Conservation (phyloP, 2,888 invertebrate genomes). For the Fragum sueziense region DNA sequence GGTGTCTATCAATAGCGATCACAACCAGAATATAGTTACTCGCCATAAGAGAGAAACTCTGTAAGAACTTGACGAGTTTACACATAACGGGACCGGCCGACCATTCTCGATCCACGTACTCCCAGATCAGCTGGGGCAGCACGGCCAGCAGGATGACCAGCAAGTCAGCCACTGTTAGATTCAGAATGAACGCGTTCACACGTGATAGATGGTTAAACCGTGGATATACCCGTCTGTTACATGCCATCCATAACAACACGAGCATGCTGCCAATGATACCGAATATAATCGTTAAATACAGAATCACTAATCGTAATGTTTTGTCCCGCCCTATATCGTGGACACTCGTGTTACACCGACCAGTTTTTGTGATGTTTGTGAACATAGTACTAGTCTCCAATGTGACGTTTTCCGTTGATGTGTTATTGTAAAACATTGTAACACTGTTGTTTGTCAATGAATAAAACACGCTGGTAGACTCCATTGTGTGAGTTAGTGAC, state of each 20-base stretch:
- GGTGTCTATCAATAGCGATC: conserved; percentile 81
- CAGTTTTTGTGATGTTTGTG: background rate
- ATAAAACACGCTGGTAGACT: background rate
- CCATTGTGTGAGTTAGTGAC: background rate
- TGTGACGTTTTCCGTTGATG: background rate
- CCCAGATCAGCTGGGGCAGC: conserved; percentile 80
- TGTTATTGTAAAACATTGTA: background rate
- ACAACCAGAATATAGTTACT: conserved; percentile 81
- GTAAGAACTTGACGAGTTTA: conserved; percentile 79
- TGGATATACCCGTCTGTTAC: conserved; percentile 73
- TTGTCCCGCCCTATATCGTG: conserved; percentile 76
- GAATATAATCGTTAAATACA: conserved; percentile 74
- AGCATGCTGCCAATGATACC: conserved; percentile 76
- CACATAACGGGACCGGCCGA: conserved; percentile 80
- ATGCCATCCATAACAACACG: conserved; percentile 78
- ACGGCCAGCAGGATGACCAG: conserved; percentile 78
- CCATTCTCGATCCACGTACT: conserved; percentile 78
- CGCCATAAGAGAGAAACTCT: conserved; percentile 80
- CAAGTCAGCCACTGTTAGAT: conserved; percentile 80
- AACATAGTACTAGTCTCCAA: background rate
- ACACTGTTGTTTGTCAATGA: background rate
- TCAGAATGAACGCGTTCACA: conserved; percentile 80
- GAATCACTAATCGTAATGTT: conserved; percentile 65
- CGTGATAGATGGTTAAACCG: conserved; percentile 78
- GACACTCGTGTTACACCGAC: conserved; percentile 49